phyloP scores from a whole-genome alignment of 2,888 invertebrate genomes.

The Phyllotreta cruciferae region DNA sequence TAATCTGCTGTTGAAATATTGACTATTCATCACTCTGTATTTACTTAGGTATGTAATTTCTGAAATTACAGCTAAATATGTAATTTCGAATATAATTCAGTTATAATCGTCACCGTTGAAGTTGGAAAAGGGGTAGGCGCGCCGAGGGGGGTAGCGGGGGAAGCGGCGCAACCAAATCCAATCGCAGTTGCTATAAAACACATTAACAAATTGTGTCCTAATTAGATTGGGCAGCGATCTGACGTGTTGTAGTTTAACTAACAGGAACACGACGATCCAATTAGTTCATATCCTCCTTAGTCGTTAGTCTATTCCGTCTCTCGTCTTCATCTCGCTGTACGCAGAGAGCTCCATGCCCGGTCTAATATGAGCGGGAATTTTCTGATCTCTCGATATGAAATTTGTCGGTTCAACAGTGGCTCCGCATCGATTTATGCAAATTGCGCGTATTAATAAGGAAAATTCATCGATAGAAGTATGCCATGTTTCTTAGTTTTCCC shows the following conservation, averaged over 20 bases:
- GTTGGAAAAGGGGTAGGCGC: slow-evolving; percentile 3
- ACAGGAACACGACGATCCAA: slow-evolving; percentile 54
- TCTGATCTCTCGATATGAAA: slow-evolving; percentile 38
- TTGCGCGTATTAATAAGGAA: no score
- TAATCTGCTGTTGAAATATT: no score
- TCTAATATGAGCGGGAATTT: slow-evolving; percentile 38
- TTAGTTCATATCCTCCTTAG: slow-evolving; percentile 54
- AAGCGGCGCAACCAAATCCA: slow-evolving; percentile 54
- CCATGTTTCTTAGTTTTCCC: no score
- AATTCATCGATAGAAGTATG: no score
- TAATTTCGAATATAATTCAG: no score
- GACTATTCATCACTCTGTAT: no score
- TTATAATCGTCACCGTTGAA: neutral
- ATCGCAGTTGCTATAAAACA: slow-evolving; percentile 60
- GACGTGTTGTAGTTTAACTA: slow-evolving; percentile 58
- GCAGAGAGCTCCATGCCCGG: slow-evolving; percentile 19
- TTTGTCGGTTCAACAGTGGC: slow-evolving; percentile 24
- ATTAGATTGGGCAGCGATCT: slow-evolving; percentile 62
- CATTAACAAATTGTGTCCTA: slow-evolving; percentile 63
- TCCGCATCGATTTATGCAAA: neutral
- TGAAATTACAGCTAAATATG: no score
- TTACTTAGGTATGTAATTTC: no score
- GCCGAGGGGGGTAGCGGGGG: slow-evolving; percentile 11
- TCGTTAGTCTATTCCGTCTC: slow-evolving; percentile 43
- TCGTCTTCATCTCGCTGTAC: slow-evolving; percentile 17